A percentile compares a stretch with the other conserved stretches of the same genome.
These are phyloP conservation scores for Eupeodes corollae DNA, from an alignment of 1,140 invertebrate genomes.

Conservation along the genomic window DNA sequence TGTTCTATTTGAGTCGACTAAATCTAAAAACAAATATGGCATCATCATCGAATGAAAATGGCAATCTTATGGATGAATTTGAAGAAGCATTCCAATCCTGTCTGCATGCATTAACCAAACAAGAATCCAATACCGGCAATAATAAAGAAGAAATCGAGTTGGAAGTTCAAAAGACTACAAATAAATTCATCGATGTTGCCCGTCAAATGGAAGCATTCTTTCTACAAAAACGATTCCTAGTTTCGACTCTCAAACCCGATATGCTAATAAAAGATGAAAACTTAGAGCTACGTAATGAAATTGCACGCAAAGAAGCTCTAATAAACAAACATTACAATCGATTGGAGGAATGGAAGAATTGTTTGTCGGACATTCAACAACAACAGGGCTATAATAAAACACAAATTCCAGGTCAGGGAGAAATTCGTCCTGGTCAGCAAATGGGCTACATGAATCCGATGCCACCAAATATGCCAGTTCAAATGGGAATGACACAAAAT, in stretches of 20 bases:
- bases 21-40: constrained; percentile 47
- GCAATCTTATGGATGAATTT: constrained; percentile 73
- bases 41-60: constrained; percentile 63
- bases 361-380: constrained; percentile 58
- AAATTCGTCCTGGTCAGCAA: not conserved
- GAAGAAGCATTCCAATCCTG: constrained; percentile 82
- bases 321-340: constrained; percentile 84
- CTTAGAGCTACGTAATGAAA: constrained; percentile 68
- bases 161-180: constrained; percentile 74
- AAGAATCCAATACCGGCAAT: constrained; percentile 54
- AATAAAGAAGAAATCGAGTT: constrained; percentile 74
- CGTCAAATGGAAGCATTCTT: constrained; percentile 91
- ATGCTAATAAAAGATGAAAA: constrained; percentile 86
- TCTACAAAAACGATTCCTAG: constrained; percentile 77
- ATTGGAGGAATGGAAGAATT: constrained; percentile 76
- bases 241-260: constrained; percentile 85
- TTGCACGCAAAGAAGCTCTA: constrained; percentile 75
- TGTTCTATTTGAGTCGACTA: not conserved
- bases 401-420: constrained; percentile 13
- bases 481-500: constrained; percentile 20
- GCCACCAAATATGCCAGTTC: constrained; percentile 3
- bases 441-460: not conserved
- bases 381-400: constrained; percentile 29
- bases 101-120: constrained; percentile 68
- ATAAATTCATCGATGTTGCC: constrained; percentile 78